Evolutionary conservation across 2,797 vertebrate species (phyloP), one percentile per base, ranked within the genome.

Genomic region (Zenarchopterus dispar): DNA sequence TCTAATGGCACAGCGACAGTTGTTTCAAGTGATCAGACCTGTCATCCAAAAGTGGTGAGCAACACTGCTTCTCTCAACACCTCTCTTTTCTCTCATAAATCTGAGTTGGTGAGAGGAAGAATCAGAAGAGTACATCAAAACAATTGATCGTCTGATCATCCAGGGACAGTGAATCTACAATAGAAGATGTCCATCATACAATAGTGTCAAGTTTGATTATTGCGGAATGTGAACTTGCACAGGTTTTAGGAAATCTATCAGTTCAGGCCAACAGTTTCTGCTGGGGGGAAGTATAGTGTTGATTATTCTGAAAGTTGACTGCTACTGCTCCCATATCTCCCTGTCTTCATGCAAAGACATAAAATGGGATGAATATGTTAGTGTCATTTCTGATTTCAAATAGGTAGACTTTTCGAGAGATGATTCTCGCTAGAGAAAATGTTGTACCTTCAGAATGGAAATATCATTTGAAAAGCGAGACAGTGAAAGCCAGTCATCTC

Each of bases 361-460:
- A 82, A 86, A 91, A 91, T 72, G 75, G 75, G 78, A 82, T 82
- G 84, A 88, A 91, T 88, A 87, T 87, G 86, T 89, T 88, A 85
- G 71, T 91, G 89, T 92, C 90, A 88, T 88, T 81, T 92, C 89
- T 88, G 74, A 85, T 88, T 92, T 89, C 88, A 89, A 91, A 90
- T 80, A 88, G 88, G 77, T 84, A 90, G 86, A 90, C 86, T 66
- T 92, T 90, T 89, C 81, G 88, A 89, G 90, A 89, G 85, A 81
- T 79, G 84, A 89, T 88, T 90, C 84, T 91, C 88, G 88, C 85
- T 76, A 73, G 87, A 88, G 88, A 67, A 81, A 89, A 86, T 82
- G 82, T 79, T 86, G 81, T 82, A 83, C 82, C 81, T 82, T 73
- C 58, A 65, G 67, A 79, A 72, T 84, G 89, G 88, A 90, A 92